phyloP scores from a whole-genome alignment of 2,113 vertebrate species.

The Pelusios castaneus region DNA sequence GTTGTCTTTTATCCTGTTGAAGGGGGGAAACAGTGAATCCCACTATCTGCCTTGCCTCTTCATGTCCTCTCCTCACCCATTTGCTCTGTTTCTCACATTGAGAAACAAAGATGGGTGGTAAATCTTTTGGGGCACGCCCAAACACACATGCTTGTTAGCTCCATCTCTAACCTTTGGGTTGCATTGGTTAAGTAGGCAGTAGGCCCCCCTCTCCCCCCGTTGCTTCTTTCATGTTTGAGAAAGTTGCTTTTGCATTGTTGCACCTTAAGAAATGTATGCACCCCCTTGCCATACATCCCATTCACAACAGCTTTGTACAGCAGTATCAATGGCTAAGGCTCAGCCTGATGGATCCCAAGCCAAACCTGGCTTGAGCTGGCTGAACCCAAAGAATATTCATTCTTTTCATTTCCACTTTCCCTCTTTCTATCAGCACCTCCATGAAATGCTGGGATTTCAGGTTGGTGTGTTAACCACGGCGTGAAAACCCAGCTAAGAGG shows the following conservation, averaged over 20 bases:
- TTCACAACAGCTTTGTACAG: background rate
- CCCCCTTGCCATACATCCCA: background rate
- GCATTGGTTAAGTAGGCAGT: fast-evolving
- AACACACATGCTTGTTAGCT: background rate
- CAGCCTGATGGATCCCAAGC: background rate
- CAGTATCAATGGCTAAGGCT: background rate
- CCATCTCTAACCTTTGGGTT: background rate
- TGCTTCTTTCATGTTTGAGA: background rate
- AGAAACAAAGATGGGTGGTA: background rate
- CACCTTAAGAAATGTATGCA: background rate
- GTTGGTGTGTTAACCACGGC: background rate
- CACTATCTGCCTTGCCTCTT: background rate
- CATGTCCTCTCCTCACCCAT: background rate
- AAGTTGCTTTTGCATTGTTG: background rate
- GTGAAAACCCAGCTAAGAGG: background rate
- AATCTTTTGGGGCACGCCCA: background rate
- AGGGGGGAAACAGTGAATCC: background rate
- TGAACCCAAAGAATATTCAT: background rate
- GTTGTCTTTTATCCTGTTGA: background rate
- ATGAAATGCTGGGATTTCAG: too few relatives aligned
- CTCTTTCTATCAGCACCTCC: background rate
- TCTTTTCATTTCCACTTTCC: background rate
- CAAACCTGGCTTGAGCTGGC: background rate
- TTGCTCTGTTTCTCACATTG: background rate
- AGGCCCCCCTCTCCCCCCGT: fast-evolving